phyloP scores from a whole-genome alignment of 2,113 vertebrate genomes.

The Melanotaenia duboulayi region DNA sequence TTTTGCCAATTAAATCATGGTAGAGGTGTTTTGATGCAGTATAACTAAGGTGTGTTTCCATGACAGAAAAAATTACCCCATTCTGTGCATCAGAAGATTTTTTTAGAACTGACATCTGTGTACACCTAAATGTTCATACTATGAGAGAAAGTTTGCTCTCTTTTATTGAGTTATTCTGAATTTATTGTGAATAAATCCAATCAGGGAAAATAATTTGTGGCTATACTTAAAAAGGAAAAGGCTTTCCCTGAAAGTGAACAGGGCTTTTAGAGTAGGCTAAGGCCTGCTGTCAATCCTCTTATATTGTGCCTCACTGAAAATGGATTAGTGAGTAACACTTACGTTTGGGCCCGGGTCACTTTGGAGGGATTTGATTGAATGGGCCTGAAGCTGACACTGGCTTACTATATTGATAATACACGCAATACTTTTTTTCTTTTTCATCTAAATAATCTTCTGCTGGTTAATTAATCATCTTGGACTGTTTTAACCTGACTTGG shows the following conservation, averaged over 20 bases:
- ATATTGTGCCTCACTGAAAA: conserved; percentile 75
- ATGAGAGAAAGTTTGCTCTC: not conserved
- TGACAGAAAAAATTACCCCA: conserved; percentile 35
- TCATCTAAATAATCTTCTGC: not conserved
- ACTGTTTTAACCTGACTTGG: not conserved
- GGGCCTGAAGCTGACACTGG: conserved; percentile 52
- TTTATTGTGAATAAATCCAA: not conserved
- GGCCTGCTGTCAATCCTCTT: conserved; percentile 84
- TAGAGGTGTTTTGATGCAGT: conserved; percentile 38
- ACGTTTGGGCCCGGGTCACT: conserved; percentile 78
- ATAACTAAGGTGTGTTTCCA: conserved; percentile 56
- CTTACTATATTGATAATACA: conserved; percentile 31
- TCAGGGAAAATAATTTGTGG: not conserved
- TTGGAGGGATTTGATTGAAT: conserved; percentile 78
- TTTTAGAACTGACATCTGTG: conserved; percentile 4
- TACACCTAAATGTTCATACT: not conserved
- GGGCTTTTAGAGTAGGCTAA: conserved; percentile 61
- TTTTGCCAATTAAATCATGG: conserved; percentile 78
- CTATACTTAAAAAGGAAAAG: not conserved
- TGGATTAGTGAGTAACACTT: conserved; percentile 82
- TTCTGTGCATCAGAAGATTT: conserved; percentile 6
- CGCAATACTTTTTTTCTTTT: not conserved
- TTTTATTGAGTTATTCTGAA: not conserved
- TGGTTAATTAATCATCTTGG: not conserved
- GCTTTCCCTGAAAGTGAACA: conserved; percentile 27